A percentile compares a stretch with the other conserved stretches of the same genome.
phyloP scores from a whole-genome alignment of 2,888 invertebrate genomes.

The Clitarchus hookeri region DNA sequence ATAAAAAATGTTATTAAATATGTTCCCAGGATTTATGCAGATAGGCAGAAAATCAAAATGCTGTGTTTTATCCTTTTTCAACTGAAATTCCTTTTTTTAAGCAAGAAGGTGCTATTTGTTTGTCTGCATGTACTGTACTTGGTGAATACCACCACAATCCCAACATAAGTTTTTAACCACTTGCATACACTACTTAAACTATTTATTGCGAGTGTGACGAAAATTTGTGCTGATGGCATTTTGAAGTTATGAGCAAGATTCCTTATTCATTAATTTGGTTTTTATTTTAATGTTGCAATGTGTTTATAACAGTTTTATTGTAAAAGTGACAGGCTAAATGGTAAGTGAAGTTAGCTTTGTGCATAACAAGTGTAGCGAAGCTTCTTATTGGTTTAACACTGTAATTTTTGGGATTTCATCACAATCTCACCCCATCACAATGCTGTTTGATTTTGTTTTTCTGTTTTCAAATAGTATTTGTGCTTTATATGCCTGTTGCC shows the following conservation, averaged over 20 bases:
- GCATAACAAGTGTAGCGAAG: neutral
- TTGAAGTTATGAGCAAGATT: neutral
- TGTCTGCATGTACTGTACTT: neutral
- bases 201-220: neutral
- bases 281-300: neutral
- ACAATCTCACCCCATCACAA: neutral
- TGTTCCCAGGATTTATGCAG: neutral
- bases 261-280: neutral
- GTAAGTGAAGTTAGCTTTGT: neutral
- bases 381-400: neutral
- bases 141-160: too few species aligned
- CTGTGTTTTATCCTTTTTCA: neutral
- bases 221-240: neutral
- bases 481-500: constrained; percentile 29
- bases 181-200: neutral
- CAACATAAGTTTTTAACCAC: too few species aligned
- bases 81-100: neutral
- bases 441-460: constrained; percentile 23
- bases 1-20: neutral
- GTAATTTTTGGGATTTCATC: neutral
- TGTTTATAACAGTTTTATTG: neutral
- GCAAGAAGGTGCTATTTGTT: constrained; percentile 4
- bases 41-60: constrained; percentile 1
- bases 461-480: constrained; percentile 19
- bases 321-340: neutral